Percentiles rank a stretch among this genome's conserved stretches.
These are phyloP conservation scores for Lasius fuliginosus DNA, from an alignment of 2,888 invertebrate species.

Conservation along the genomic window DNA sequence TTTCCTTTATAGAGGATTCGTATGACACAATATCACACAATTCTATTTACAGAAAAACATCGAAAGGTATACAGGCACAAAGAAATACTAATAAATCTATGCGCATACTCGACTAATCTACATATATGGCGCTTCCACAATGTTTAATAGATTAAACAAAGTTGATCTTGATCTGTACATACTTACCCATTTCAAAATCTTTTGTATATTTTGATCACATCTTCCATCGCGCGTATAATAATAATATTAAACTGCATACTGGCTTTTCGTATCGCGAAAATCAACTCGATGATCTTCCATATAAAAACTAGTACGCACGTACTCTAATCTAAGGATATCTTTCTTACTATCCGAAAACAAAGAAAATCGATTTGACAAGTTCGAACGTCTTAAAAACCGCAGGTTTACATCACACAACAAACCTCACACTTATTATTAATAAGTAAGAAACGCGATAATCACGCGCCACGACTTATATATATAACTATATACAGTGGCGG, in stretches of 20 bases:
- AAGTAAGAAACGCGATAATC: background rate
- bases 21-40: conserved; percentile 37
- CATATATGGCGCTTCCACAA: conserved; percentile 48
- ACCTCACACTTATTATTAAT: conserved; percentile 27
- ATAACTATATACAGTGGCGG: background rate
- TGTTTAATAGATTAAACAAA: conserved; percentile 56
- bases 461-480: conserved; percentile 3
- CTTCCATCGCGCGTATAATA: conserved; percentile 25
- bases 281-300: background rate
- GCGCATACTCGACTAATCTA: conserved; percentile 66
- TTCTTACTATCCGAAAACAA: conserved; percentile 10
- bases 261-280: background rate
- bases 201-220: conserved; percentile 55
- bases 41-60: conserved; percentile 36
- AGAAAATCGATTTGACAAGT: background rate
- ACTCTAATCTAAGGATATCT: conserved; percentile 10
- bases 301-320: conserved; percentile 17
- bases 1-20: conserved; percentile 25
- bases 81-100: conserved; percentile 56
- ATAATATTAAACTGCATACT: conserved; percentile 20
- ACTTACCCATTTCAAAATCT: conserved; percentile 74
- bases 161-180: conserved; percentile 67
- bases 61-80: conserved; percentile 35
- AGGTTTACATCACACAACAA: background rate
- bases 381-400: conserved; percentile 2